Conservation (phyloP, 2,888 invertebrate genomes). For the Trisateles emortualis region DNA sequence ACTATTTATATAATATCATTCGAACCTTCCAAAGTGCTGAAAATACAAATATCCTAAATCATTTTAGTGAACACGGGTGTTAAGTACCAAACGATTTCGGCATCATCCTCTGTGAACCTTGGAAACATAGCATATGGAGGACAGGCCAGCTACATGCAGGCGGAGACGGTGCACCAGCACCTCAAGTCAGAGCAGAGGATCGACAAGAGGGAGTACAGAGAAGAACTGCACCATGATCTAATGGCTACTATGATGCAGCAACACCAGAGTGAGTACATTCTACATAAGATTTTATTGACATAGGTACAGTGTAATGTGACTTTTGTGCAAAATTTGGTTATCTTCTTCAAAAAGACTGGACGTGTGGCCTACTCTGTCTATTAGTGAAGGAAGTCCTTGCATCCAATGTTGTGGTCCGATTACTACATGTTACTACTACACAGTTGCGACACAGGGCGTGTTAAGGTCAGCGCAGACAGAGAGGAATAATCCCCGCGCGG, state of each 20-base stretch:
- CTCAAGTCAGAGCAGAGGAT: conserved; percentile 69
- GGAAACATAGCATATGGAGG: conserved; percentile 81
- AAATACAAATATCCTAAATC: not conserved
- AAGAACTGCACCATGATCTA: conserved; percentile 86
- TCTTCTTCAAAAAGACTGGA: no score
- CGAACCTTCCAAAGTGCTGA: not conserved
- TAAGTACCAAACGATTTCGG: conserved; percentile 83
- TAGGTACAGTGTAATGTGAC: not conserved
- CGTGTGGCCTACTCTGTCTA: no score
- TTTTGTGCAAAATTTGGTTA: no score
- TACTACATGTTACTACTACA: no score
- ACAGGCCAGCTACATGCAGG: conserved; percentile 70
- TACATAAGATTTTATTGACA: not conserved
- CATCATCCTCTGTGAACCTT: conserved; percentile 77
- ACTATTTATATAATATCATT: not conserved
- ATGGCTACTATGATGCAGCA: conserved; percentile 85
- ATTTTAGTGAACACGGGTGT: conserved; percentile 78
- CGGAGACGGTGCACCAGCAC: conserved; percentile 66
- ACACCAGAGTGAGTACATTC: conserved; percentile 63
- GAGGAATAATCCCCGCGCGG: no score
- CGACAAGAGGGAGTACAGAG: conserved; percentile 79
- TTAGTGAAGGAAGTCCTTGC: no score
- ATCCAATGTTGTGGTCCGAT: no score
- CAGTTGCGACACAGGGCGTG: no score
- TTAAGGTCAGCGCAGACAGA: no score